These are phyloP conservation scores for Aphis gossypii DNA, from an alignment of 1,140 invertebrate genomes.

Conservation along the genomic window DNA sequence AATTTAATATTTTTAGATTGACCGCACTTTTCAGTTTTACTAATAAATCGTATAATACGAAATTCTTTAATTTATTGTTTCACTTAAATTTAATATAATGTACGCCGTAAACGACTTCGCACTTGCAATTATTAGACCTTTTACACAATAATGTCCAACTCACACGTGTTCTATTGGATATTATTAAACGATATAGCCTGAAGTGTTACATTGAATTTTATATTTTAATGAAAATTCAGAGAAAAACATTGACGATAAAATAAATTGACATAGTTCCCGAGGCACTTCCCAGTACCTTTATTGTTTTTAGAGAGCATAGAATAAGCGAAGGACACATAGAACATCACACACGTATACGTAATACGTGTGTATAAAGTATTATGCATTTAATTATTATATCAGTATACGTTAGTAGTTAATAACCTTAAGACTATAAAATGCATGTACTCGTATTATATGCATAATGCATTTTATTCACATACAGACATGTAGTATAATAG, in stretches of 20 bases:
- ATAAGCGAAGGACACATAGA: background rate
- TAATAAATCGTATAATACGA: background rate
- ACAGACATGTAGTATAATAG: background rate
- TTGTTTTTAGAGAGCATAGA: slow-evolving; percentile 1
- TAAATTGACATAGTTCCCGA: slow-evolving; percentile 15
- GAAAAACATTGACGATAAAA: background rate
- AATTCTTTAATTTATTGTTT: background rate
- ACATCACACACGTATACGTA: background rate
- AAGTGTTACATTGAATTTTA: background rate
- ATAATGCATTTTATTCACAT: background rate
- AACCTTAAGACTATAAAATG: background rate
- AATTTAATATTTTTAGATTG: background rate
- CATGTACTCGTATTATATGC: background rate
- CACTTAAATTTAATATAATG: background rate
- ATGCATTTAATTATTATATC: background rate
- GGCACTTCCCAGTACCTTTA: background rate
- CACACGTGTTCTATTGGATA: background rate
- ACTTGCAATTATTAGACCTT: background rate
- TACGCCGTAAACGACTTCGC: background rate
- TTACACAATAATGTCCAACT: background rate
- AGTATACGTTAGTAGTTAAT: background rate
- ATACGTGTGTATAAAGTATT: background rate
- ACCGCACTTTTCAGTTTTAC: background rate
- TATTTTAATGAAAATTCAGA: background rate
- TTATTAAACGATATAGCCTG: background rate